These are phyloP conservation scores for Boleophthalmus pectinirostris DNA, from an alignment of 2,113 vertebrate species.

Conservation along the genomic window DNA sequence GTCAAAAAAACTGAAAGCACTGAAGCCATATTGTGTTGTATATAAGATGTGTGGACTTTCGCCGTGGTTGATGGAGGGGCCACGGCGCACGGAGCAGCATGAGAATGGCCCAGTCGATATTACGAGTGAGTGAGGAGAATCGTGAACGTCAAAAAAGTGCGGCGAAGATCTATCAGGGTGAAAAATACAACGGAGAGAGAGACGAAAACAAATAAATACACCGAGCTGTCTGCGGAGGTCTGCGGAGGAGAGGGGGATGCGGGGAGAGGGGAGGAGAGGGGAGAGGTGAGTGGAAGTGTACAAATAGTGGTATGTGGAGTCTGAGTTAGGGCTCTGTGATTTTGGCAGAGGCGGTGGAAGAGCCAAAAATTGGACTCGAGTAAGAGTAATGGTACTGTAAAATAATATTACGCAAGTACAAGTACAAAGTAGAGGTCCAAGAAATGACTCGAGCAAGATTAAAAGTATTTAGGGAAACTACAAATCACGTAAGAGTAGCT, in stretches of 20 bases:
- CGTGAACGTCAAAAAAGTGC: conserved; percentile 26
- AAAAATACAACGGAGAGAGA: conserved; percentile 4
- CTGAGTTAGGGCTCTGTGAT: too few relatives aligned
- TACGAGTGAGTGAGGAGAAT: conserved; percentile 14
- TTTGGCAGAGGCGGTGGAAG: too few relatives aligned
- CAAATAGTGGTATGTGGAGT: not conserved
- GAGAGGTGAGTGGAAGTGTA: not conserved
- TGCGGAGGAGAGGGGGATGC: conserved; percentile 81
- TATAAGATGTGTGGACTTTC: not conserved
- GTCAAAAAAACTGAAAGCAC: not conserved
- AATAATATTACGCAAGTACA: too few relatives aligned
- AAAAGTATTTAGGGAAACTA: too few relatives aligned
- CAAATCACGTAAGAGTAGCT: too few relatives aligned
- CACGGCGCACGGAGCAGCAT: conserved; percentile 23
- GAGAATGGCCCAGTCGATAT: conserved; percentile 28
- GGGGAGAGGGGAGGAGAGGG: not conserved
- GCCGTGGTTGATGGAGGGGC: not conserved
- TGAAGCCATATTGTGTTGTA: not conserved
- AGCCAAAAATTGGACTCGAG: too few relatives aligned
- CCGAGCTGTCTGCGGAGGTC: conserved; percentile 84
- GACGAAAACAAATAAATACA: conserved; percentile 10
- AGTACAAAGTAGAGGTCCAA: too few relatives aligned
- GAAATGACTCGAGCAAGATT: too few relatives aligned
- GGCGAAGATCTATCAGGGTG: conserved; percentile 28
- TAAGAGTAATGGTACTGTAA: too few relatives aligned